Base-by-base conservation (phyloP, 2,888 invertebrate species). In the Synanthedon myopaeformis region DNA sequence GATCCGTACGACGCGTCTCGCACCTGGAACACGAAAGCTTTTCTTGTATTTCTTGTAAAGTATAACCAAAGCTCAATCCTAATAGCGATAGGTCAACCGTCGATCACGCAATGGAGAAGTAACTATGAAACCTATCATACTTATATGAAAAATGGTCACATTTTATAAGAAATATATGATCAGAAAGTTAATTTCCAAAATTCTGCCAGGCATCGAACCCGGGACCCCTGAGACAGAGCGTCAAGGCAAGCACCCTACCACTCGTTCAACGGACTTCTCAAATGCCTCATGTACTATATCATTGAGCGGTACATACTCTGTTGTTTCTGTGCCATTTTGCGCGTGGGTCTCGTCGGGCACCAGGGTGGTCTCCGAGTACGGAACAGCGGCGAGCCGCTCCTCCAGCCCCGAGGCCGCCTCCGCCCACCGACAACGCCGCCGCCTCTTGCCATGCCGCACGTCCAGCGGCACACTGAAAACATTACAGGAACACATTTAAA, bases 291-390 rank as follows among this genome's bases (percentile, higher is more conserved):
- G 10, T 35, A 35, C 10, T 10, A 35, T 35, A 8, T 4, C 6
- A 56, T 53, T 51, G 50, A 35, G 56, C 13, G 41, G 51, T 59
- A 60, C 82, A 89, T 90, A 95, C 95, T 90, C 94, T 91, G 89
- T 95, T 95, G 83, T 93, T 91, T 82, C 94, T 93, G 89, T 94
- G 93, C 95, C 95, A 95, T 92, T 95, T 95, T 88, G 92, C 89
- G 59, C 76, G 65, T 51, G 64, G 69, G 67, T 76, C 80, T 51
- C 74, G 68, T 48, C 85, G 62, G 45, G 86, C 83, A 74, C 91
- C 89, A 70, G 92, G 92, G 75, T 92, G 92, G 85, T 92, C 92
- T 72, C 92, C 90, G 77, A 78, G 81, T 64, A 88, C 87, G 60
- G 87, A 88, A 76, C 88, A 87, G 78, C 74, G 89, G 69, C 80